phyloP scores from a whole-genome alignment of 2,797 vertebrate species.

The Rhinella marina region DNA sequence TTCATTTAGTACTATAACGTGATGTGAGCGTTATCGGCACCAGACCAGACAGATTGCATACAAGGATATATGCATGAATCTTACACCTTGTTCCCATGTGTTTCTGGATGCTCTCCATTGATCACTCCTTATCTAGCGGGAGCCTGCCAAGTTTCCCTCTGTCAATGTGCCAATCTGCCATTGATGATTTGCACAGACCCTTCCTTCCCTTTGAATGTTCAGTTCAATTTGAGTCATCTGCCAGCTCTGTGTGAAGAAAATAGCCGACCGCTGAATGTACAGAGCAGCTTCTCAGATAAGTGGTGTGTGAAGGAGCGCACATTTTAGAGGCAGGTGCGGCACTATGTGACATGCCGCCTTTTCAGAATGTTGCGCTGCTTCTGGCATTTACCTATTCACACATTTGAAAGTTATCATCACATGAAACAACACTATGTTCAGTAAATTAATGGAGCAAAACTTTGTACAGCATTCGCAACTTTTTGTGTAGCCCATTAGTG shows the following conservation, averaged over 20 bases:
- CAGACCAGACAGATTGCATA: background rate
- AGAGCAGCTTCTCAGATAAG: background rate
- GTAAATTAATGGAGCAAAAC: background rate
- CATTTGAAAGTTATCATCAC: background rate
- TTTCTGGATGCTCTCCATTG: slow-evolving; percentile 12
- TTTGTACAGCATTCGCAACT: background rate
- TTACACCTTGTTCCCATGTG: background rate
- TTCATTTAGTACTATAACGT: background rate
- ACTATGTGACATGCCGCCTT: background rate
- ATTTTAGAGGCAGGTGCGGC: background rate
- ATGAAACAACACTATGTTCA: background rate
- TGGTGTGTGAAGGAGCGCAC: background rate
- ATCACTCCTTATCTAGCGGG: slow-evolving; percentile 3
- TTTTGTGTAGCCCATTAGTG: background rate
- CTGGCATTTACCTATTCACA: background rate
- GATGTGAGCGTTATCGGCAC: background rate
- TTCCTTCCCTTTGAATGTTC: background rate
- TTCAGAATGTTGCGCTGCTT: background rate
- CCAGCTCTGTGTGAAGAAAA: slow-evolving; percentile 6
- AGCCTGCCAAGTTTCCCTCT: background rate
- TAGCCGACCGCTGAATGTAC: background rate
- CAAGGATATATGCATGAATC: background rate
- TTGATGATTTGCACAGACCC: slow-evolving; percentile 16
- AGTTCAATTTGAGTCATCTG: background rate
- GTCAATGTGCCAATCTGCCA: background rate